Evolutionary conservation across 2,797 vertebrate genomes (phyloP), one percentile per base, ranked within the genome.

Genomic region (Brachyalestes nurse): DNA sequence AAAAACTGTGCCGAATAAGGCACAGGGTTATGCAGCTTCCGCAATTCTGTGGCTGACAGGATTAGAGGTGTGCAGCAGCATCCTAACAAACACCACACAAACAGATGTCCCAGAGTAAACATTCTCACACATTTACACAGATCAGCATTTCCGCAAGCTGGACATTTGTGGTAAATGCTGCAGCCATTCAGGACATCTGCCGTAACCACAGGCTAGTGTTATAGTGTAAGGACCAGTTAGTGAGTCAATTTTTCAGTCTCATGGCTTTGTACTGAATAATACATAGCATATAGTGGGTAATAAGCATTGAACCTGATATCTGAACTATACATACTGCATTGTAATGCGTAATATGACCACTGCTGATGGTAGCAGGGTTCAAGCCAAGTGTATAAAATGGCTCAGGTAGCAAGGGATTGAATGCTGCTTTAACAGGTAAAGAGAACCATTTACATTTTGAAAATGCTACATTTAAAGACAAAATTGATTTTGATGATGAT

Each of bases 1-100:
- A 23, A 71, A 47, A 45, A 69, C 25, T n/a, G 5, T 66, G 34
- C 60, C 61, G 40, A 53, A 49, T 25, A 60, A 77, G 42, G 69
- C 51, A 47, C 53, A 7, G 78, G 72, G 60, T 70, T 72, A 38
- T 72, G 42, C 72, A 62, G 72, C 42, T 57, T 71, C 19, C 9
- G 64, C 53, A 2, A 77, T 83, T 25, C 62, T 85, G 67, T 78
- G 75, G 82, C 71, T 6, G 47, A 60, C n/a, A 60, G 73, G 53
- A 42, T 71, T 34, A 40, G 42, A 60, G 10, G 23, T 62, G 28
- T 34, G 47, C 51, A 34, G 6, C 47, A 62, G 58, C 66, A 74
- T 72, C 77, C 71, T 19, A 23, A 76, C 45, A 78, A 82, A 79
- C 79, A 42, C 42, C 42, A 28, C 45, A 57, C 75, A 57, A 28